Evolutionary conservation across 2,888 invertebrate genomes (phyloP).

Genomic region (Philereme transversata): DNA sequence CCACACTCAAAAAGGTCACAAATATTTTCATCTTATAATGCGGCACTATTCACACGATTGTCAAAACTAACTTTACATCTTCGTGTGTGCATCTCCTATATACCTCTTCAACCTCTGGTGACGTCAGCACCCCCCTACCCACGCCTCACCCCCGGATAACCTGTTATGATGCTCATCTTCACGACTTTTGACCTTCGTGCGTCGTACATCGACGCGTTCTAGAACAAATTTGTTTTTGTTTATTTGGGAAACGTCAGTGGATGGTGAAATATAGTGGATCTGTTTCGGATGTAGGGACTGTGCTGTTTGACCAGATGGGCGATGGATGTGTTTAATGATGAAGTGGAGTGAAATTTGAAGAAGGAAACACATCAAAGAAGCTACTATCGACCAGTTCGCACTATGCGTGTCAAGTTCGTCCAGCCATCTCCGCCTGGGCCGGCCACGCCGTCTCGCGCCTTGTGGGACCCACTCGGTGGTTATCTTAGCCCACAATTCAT

Average conservation of each 20-base stretch:
- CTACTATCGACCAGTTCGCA: too few species aligned
- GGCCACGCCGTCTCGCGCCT: too few species aligned
- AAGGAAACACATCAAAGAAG: too few species aligned
- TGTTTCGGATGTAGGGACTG: slow-evolving; percentile 7
- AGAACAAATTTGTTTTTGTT: slow-evolving; percentile 26
- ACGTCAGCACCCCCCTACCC: slow-evolving; percentile 60
- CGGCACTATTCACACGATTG: slow-evolving; percentile 54
- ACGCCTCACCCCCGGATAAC: slow-evolving; percentile 49
- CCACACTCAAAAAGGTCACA: slow-evolving; percentile 63
- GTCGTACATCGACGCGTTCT: slow-evolving; percentile 52
- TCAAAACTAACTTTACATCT: slow-evolving; percentile 58
- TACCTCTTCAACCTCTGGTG: slow-evolving; percentile 72
- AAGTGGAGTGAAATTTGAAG: too few species aligned
- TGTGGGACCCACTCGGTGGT: too few species aligned
- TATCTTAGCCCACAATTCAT: too few species aligned
- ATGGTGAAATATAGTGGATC: slow-evolving; percentile 28
- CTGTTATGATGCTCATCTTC: slow-evolving; percentile 67
- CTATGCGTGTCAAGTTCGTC: too few species aligned
- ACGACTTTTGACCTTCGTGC: slow-evolving; percentile 63
- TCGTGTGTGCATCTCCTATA: slow-evolving; percentile 73
- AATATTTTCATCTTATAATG: slow-evolving; percentile 62
- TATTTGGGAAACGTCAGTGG: slow-evolving; percentile 45
- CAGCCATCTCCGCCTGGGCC: too few species aligned
- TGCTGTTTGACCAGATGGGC: slow-evolving; percentile 7
- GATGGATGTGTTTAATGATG: background rate